Percentiles rank a stretch among this genome's conserved stretches.
Conservation (phyloP, 2,888 invertebrate species). For the Orthosia cruda region DNA sequence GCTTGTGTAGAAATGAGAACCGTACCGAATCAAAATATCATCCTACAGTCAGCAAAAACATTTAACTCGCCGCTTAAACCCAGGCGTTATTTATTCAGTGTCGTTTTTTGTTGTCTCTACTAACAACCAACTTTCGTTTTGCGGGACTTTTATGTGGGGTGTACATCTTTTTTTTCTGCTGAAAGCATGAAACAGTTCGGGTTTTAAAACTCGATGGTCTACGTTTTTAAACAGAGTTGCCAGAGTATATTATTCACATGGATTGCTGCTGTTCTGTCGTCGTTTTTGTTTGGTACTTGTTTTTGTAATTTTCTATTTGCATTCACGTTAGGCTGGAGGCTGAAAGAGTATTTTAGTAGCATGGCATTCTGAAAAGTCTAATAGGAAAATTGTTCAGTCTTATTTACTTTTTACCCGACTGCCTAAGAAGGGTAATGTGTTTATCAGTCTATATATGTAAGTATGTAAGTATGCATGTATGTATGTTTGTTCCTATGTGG, state of each 20-base stretch:
- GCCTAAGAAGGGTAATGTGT: too few species aligned
- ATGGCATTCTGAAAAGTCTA: not conserved
- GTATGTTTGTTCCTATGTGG: too few species aligned
- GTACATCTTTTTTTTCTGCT: slow-evolving; percentile 34
- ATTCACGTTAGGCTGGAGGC: not conserved
- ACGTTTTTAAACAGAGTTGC: slow-evolving; percentile 44
- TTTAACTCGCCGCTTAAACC: slow-evolving; percentile 55
- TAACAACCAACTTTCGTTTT: slow-evolving; percentile 60
- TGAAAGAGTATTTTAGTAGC: not conserved
- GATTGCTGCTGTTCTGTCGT: slow-evolving; percentile 20
- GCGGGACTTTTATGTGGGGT: slow-evolving; percentile 52
- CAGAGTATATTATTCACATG: slow-evolving; percentile 37
- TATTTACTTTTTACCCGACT: too few species aligned
- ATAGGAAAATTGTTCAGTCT: not conserved
- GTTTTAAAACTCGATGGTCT: slow-evolving; percentile 25
- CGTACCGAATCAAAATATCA: slow-evolving; percentile 39
- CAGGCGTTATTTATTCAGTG: slow-evolving; percentile 60
- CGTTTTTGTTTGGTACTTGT: slow-evolving; percentile 15
- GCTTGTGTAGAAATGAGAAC: slow-evolving; percentile 2
- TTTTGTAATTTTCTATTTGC: slow-evolving; percentile 8
- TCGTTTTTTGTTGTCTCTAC: slow-evolving; percentile 54
- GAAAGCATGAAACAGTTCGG: slow-evolving; percentile 26
- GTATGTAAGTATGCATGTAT: too few species aligned
- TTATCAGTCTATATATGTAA: too few species aligned
- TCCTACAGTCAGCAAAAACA: slow-evolving; percentile 51